Evolutionary conservation across 1,140 invertebrate genomes (phyloP).

Genomic region (Stegodyphus mimosarum): DNA sequence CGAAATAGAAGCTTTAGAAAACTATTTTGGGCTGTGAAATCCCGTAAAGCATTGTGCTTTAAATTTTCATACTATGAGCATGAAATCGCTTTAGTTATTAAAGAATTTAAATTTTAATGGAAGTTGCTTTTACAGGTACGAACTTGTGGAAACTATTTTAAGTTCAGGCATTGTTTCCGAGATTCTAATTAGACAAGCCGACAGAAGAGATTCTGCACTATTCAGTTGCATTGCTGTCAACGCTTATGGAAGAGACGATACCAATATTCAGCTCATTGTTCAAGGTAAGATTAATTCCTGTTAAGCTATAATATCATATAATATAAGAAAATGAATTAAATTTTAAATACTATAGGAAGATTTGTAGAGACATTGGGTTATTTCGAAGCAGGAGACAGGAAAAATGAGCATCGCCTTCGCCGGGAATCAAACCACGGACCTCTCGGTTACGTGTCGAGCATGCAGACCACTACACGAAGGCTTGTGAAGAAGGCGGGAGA

Average conservation of each 20-base stretch:
- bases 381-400: too few species aligned
- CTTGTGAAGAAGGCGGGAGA: too few species aligned
- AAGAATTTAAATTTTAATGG: neutral
- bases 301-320: too few species aligned
- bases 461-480: too few species aligned
- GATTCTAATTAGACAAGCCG: constrained; percentile 66
- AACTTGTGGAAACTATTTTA: constrained; percentile 61
- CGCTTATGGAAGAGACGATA: constrained; percentile 68
- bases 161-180: constrained; percentile 62
- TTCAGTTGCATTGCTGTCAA: constrained; percentile 70
- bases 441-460: too few species aligned
- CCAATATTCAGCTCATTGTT: constrained; percentile 69
- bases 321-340: too few species aligned
- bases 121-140: constrained; percentile 49
- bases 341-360: too few species aligned
- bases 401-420: too few species aligned
- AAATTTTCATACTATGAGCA: neutral
- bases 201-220: constrained; percentile 69
- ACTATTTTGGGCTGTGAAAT: neutral
- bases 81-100: neutral
- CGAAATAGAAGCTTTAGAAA: neutral
- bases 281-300: constrained; percentile 66
- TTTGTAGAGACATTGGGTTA: too few species aligned
- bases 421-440: too few species aligned
- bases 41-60: neutral